phyloP scores from a whole-genome alignment of 2,797 vertebrate species.

The Lutjanus campechanus region DNA sequence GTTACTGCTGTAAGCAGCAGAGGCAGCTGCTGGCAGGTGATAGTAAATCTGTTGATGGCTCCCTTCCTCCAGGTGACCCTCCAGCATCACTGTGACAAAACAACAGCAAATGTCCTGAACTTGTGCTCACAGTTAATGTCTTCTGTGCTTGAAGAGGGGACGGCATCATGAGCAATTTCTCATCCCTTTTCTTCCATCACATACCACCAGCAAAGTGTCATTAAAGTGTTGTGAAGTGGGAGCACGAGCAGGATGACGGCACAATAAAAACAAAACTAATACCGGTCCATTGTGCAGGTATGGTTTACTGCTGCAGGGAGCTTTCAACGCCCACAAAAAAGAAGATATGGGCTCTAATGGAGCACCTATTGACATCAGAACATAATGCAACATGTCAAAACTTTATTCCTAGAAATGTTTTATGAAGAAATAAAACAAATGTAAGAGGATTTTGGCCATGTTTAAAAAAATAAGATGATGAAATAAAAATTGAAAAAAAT shows the following conservation, averaged over 20 bases:
- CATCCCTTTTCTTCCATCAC: neutral
- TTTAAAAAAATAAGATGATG: neutral
- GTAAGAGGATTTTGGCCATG: neutral
- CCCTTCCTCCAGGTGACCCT: conserved; percentile 32
- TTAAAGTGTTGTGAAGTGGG: conserved; percentile 18
- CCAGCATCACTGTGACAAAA: conserved; percentile 22
- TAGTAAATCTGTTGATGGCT: conserved; percentile 21
- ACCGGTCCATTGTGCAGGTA: neutral
- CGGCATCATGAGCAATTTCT: conserved; percentile 1
- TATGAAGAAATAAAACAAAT: neutral
- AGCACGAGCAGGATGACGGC: conserved; percentile 12
- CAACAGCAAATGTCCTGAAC: conserved; percentile 15
- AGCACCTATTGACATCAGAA: neutral
- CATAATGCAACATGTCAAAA: neutral
- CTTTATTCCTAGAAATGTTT: neutral
- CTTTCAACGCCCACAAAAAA: neutral
- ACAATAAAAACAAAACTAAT: conserved; percentile 25
- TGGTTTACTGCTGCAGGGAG: neutral
- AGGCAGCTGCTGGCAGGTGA: conserved; percentile 32
- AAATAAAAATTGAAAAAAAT: too few species aligned
- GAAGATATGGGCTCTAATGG: neutral
- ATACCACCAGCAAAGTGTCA: neutral
- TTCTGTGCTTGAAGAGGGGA: conserved; percentile 13
- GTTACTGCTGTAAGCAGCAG: conserved; percentile 10
- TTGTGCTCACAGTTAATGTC: conserved; percentile 4